phyloP scores from a whole-genome alignment of 2,113 vertebrate species.

The Etheostoma cragini region DNA sequence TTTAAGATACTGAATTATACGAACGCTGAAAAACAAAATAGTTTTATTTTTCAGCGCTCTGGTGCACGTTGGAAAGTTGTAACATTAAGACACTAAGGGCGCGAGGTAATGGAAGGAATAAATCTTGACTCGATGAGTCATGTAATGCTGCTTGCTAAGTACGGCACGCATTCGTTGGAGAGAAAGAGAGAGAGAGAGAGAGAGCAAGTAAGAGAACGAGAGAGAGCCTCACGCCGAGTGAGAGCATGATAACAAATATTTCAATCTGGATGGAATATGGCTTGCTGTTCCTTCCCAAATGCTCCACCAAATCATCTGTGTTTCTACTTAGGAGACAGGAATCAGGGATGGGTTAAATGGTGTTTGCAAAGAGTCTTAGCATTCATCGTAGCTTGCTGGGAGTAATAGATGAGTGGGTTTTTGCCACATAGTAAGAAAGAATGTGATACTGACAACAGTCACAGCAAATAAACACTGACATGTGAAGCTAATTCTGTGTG shows the following conservation, averaged over 20 bases:
- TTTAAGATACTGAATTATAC: conserved; percentile 28
- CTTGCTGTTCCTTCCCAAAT: conserved; percentile 32
- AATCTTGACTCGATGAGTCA: conserved; percentile 68
- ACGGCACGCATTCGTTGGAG: conserved; percentile 55
- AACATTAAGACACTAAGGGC: conserved; percentile 55
- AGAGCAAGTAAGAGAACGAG: not conserved
- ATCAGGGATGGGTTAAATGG: conserved; percentile 46
- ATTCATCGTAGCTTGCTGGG: conserved; percentile 18
- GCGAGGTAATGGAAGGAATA: conserved; percentile 66
- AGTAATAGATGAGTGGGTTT: conserved; percentile 56
- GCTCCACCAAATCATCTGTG: conserved; percentile 62
- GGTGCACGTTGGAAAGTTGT: conserved; percentile 45
- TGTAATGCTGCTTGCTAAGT: conserved; percentile 49
- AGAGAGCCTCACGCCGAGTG: conserved; percentile 9
- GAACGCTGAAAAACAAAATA: conserved; percentile 21
- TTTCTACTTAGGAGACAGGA: conserved; percentile 39
- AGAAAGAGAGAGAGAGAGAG: conserved; percentile 24
- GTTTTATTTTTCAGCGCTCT: not conserved
- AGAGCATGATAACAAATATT: conserved; percentile 64
- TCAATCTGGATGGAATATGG: conserved; percentile 60
- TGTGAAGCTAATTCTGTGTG: not conserved
- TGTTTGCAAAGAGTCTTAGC: conserved; percentile 51
- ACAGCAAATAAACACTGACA: not conserved
- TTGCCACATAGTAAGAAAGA: not conserved
- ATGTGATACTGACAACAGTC: conserved; percentile 1